A percentile compares a stretch with the other conserved stretches of the same genome.
Evolutionary conservation across 2,113 vertebrate genomes (phyloP).

Genomic region (Emydocephalus ijimae): DNA sequence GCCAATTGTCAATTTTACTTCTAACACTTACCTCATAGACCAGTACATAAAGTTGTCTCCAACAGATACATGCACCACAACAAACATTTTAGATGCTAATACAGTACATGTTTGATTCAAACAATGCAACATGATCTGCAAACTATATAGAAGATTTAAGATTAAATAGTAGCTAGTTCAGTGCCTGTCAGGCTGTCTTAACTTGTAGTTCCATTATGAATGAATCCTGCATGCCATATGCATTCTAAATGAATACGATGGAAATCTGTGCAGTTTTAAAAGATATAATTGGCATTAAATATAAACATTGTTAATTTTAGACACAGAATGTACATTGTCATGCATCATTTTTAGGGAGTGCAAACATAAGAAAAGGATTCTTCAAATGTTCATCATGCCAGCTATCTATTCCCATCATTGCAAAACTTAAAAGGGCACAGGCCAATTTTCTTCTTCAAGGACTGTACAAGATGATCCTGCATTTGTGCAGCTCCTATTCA

Average conservation of each 20-base stretch:
- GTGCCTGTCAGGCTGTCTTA: neutral
- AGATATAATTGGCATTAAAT: conserved; percentile 33
- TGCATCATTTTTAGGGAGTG: conserved; percentile 40
- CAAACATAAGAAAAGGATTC: conserved; percentile 43
- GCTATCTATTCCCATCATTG: conserved; percentile 13
- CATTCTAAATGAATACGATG: conserved; percentile 7
- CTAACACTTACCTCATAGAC: neutral
- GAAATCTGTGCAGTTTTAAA: conserved; percentile 34
- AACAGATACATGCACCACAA: conserved; percentile 31
- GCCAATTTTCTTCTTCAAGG: neutral
- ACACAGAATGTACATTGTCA: conserved; percentile 20
- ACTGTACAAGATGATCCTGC: neutral
- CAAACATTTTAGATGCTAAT: conserved; percentile 23
- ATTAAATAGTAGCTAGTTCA: neutral
- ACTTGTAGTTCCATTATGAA: neutral
- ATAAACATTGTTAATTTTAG: conserved; percentile 42
- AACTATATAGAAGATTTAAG: neutral
- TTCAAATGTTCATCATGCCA: conserved; percentile 34
- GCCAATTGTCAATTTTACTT: conserved; percentile 11
- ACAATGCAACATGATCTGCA: conserved; percentile 10
- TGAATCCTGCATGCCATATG: conserved; percentile 14
- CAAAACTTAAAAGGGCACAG: neutral
- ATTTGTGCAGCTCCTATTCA: neutral
- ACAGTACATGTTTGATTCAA: conserved; percentile 37
- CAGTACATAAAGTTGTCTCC: conserved; percentile 33